A percentile compares a stretch with the other conserved stretches of the same genome.
Evolutionary conservation across 2,797 vertebrate genomes (phyloP).

Genomic region (Trachurus trachurus): DNA sequence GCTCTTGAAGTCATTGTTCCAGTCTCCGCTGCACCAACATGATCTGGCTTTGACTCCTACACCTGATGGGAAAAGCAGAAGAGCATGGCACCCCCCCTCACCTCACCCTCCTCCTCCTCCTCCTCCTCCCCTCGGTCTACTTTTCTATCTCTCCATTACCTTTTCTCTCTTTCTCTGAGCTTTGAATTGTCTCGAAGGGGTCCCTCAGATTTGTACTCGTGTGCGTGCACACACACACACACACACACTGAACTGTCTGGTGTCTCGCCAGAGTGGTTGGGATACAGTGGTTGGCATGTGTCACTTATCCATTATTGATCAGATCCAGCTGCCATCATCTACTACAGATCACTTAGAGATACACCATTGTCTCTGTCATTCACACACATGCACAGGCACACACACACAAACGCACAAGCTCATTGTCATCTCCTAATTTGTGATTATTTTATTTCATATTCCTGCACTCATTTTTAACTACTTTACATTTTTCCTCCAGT

Average conservation of each 20-base stretch:
- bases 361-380: constrained; percentile 49
- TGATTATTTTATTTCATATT: constrained; percentile 3
- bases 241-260: constrained; percentile 44
- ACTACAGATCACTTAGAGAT: constrained; percentile 76
- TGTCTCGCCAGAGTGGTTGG: constrained; percentile 69
- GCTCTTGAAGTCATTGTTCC: constrained; percentile 86
- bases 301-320: constrained; percentile 86
- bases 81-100: constrained; percentile 14
- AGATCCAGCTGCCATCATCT: constrained; percentile 82
- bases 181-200: constrained; percentile 74
- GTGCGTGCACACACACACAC: constrained; percentile 38
- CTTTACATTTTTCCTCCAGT: constrained; percentile 1
- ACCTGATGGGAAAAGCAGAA: constrained; percentile 80
- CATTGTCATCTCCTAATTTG: background rate
- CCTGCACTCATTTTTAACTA: background rate
- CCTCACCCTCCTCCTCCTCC: background rate
- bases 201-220: constrained; percentile 50
- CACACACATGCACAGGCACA: background rate
- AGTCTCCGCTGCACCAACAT: constrained; percentile 67
- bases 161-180: constrained; percentile 59
- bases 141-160: constrained; percentile 55
- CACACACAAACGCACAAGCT: background rate
- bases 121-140: constrained; percentile 49
- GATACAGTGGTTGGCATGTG: constrained; percentile 82
- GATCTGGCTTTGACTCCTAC: constrained; percentile 78